Evolutionary conservation across 2,888 invertebrate species (phyloP).

Genomic region (Plemyria rubiginata): DNA sequence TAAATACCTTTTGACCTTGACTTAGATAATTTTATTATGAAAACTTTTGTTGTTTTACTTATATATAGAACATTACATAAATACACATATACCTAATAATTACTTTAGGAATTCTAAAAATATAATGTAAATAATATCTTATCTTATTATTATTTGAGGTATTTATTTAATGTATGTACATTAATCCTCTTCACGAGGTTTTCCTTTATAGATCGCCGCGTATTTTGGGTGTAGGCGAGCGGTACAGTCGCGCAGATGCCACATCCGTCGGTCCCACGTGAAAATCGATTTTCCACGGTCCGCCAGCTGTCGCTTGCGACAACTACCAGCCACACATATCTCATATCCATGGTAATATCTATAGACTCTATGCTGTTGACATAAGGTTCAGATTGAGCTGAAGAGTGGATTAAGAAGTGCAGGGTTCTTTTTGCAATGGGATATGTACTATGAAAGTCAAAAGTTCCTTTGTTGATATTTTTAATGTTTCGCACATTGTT

Average conservation of each 20-base stretch:
- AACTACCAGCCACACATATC: slow-evolving; percentile 59
- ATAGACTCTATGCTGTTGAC: slow-evolving; percentile 40
- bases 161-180: not conserved
- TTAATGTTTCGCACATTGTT: slow-evolving; percentile 85
- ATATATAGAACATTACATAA: too few relatives aligned
- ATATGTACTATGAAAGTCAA: slow-evolving; percentile 82
- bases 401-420: slow-evolving; percentile 28
- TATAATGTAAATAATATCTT: too few relatives aligned
- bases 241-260: slow-evolving; percentile 79
- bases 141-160: too few relatives aligned
- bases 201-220: slow-evolving; percentile 61
- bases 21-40: too few relatives aligned
- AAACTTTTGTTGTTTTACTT: too few relatives aligned
- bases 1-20: too few relatives aligned
- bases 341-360: slow-evolving; percentile 34
- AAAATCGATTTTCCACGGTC: slow-evolving; percentile 84
- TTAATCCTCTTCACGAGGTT: slow-evolving; percentile 39
- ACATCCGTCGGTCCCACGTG: slow-evolving; percentile 83
- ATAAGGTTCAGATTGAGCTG: slow-evolving; percentile 51
- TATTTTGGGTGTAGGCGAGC: slow-evolving; percentile 73
- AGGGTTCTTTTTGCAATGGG: slow-evolving; percentile 51
- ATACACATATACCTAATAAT: too few relatives aligned
- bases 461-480: slow-evolving; percentile 84
- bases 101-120: too few relatives aligned
- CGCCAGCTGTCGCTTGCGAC: slow-evolving; percentile 82